These are phyloP conservation scores for Panagrolaimus sp. DNA, from an alignment of 1,140 invertebrate species.

Conservation along the genomic window DNA sequence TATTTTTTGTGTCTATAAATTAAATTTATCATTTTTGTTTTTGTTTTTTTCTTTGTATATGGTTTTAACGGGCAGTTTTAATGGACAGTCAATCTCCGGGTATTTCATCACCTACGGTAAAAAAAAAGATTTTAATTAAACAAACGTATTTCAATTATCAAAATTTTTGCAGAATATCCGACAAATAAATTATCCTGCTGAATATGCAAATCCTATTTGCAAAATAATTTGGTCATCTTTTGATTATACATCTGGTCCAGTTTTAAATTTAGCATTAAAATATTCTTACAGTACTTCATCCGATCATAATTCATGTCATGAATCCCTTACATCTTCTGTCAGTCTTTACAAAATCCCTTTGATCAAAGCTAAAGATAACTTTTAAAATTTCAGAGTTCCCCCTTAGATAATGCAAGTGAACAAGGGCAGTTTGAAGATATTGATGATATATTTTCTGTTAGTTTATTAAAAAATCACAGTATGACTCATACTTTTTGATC, in stretches of 20 bases:
- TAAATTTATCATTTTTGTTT: no score
- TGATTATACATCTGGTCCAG: background rate
- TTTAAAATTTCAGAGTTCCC: background rate
- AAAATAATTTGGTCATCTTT: slow-evolving; percentile 4
- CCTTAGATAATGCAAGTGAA: background rate
- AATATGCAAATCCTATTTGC: background rate
- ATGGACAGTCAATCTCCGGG: no score
- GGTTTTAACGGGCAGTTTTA: no score
- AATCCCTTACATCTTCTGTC: slow-evolving; percentile 9
- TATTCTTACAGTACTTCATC: background rate
- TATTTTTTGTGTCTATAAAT: no score
- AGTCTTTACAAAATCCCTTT: background rate
- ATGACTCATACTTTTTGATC: background rate
- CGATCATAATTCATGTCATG: background rate
- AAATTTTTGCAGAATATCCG: background rate
- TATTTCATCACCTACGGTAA: no score
- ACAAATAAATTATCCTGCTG: background rate
- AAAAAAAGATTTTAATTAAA: no score
- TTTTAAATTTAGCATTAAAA: background rate
- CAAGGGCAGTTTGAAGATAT: background rate
- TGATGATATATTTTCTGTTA: background rate
- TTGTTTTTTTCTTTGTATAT: no score
- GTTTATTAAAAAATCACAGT: background rate
- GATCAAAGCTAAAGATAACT: background rate
- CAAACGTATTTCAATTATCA: background rate